These are phyloP conservation scores for Siniperca chuatsi DNA, from an alignment of 2,113 vertebrate species.

Conservation along the genomic window DNA sequence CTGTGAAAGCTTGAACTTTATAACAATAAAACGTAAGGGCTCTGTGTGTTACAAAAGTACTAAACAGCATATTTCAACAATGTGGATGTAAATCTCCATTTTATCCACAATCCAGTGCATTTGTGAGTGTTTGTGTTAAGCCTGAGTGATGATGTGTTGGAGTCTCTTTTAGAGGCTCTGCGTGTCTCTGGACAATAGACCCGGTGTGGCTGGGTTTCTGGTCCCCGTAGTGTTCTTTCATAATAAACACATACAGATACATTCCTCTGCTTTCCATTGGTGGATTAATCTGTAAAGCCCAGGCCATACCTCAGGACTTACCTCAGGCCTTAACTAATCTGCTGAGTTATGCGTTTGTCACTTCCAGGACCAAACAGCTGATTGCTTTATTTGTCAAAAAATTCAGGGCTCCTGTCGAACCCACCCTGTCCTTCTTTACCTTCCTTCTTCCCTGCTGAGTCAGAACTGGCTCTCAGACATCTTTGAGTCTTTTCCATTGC, in stretches of 20 bases:
- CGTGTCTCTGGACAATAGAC: conserved; percentile 43
- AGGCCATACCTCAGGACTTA: conserved; percentile 77
- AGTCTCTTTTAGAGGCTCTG: conserved; percentile 43
- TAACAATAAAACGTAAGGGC: conserved; percentile 47
- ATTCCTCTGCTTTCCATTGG: conserved; percentile 63
- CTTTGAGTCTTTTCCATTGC: conserved; percentile 88
- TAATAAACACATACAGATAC: conserved; percentile 69
- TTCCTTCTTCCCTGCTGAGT: conserved; percentile 29
- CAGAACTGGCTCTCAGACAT: conserved; percentile 78
- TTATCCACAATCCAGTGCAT: conserved; percentile 61
- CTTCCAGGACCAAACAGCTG: conserved; percentile 70
- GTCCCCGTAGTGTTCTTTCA: conserved; percentile 50
- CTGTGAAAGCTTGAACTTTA: conserved; percentile 38
- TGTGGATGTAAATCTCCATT: conserved; percentile 21
- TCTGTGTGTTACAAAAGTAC: conserved; percentile 60
- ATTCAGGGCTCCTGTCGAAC: conserved; percentile 35
- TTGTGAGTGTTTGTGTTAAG: conserved; percentile 48
- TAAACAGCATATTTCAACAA: conserved; percentile 50
- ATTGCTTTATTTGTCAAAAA: conserved; percentile 50
- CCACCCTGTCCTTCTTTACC: conserved; percentile 20
- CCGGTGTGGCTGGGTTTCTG: conserved; percentile 33
- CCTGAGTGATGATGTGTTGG: conserved; percentile 49
- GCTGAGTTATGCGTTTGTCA: conserved; percentile 77
- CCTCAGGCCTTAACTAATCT: conserved; percentile 78
- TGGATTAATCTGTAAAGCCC: conserved; percentile 79